Percentiles rank a stretch among this genome's conserved stretches.
These are phyloP conservation scores for Xyliphius kryptos DNA, from an alignment of 2,113 vertebrate species.

Conservation along the genomic window DNA sequence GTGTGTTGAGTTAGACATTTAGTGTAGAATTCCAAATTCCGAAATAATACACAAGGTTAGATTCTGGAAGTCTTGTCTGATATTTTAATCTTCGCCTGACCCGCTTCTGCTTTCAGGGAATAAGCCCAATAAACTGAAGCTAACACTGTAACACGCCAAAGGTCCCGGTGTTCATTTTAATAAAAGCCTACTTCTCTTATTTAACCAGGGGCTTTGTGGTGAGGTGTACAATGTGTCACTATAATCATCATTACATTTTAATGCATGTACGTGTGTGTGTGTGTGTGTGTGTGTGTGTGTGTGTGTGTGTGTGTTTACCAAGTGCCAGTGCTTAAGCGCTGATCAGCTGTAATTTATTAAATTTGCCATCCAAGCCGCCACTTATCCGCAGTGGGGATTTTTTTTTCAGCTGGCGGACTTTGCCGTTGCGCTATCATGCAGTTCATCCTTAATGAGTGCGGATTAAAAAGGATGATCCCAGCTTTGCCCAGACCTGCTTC, in stretches of 20 bases:
- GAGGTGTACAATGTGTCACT: background rate
- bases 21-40: too few relatives aligned
- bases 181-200: conserved; percentile 24
- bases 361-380: conserved; percentile 55
- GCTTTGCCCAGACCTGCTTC: conserved; percentile 62
- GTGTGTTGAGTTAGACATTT: too few relatives aligned
- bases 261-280: background rate
- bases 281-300: conserved; percentile 46
- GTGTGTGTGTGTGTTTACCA: conserved; percentile 43
- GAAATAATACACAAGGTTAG: too few relatives aligned
- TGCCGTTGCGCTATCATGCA: conserved; percentile 59
- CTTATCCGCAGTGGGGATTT: conserved; percentile 41
- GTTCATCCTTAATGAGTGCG: conserved; percentile 71
- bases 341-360: conserved; percentile 56
- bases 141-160: background rate
- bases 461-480: conserved; percentile 72
- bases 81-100: too few relatives aligned
- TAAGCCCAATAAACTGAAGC: too few relatives aligned
- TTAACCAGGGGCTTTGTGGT: background rate
- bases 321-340: conserved; percentile 32
- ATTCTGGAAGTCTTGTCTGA: too few relatives aligned
- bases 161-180: conserved; percentile 26
- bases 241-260: conserved; percentile 25
- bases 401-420: conserved; percentile 32
- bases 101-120: too few relatives aligned